phyloP scores from a whole-genome alignment of 2,113 vertebrate species.

The Salvator merianae region DNA sequence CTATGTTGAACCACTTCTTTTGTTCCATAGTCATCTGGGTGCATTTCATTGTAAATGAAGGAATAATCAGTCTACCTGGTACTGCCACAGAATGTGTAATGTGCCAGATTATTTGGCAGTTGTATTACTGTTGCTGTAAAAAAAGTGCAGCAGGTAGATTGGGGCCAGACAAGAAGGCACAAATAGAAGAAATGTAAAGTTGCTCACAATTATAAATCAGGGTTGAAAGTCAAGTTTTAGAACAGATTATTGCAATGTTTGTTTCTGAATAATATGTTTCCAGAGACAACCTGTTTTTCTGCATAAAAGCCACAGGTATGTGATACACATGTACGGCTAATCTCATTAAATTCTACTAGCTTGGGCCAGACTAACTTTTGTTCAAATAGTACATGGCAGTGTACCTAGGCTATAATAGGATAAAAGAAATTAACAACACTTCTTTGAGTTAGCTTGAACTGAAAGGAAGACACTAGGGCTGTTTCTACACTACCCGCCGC shows the following conservation, averaged over 20 bases:
- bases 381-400: no score
- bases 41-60: background rate
- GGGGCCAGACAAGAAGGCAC: background rate
- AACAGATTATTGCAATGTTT: no score
- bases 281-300: no score
- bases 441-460: no score
- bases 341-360: background rate
- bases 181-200: background rate
- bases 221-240: no score
- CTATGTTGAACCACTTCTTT: background rate
- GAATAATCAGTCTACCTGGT: background rate
- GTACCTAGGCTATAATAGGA: no score
- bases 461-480: no score
- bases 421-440: no score
- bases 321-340: background rate
- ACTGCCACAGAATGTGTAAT: constrained; percentile 13
- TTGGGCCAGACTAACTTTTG: no score
- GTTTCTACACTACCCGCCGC: no score
- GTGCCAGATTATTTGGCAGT: background rate
- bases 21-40: background rate
- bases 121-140: background rate
- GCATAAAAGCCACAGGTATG: background rate
- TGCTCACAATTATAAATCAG: background rate
- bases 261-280: no score
- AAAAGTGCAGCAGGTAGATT: background rate